Evolutionary conservation across 2,797 vertebrate genomes (phyloP).

Genomic region (Peromyscus eremicus): DNA sequence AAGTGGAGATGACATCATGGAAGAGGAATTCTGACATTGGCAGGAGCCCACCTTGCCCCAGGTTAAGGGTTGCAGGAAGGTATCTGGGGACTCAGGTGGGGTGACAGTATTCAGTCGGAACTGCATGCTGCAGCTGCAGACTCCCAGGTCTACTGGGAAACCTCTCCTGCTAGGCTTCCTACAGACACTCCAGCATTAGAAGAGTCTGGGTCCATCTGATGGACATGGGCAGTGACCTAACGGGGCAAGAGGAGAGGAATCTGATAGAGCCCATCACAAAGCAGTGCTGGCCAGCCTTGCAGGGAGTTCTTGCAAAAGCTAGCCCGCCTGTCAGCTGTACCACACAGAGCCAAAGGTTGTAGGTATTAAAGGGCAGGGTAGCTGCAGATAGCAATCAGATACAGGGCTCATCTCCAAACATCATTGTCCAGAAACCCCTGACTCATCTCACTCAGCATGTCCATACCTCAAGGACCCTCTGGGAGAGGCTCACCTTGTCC

Average conservation of each 20-base stretch:
- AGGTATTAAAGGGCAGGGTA: background rate
- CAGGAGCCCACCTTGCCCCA: background rate
- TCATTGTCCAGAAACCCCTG: background rate
- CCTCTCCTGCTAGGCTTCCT: fast-evolving
- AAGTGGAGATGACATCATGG: too few species aligned
- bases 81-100: background rate
- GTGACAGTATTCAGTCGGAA: too few species aligned
- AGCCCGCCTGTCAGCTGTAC: too few species aligned
- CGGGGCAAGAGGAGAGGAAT: fast-evolving
- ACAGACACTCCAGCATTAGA: fast-evolving
- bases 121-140: fast-evolving
- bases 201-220: background rate
- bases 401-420: fast-evolving
- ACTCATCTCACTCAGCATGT: background rate
- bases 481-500: background rate
- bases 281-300: fast-evolving
- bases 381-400: background rate
- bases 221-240: too few species aligned
- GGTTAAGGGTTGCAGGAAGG: too few species aligned
- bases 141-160: fast-evolving
- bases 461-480: background rate
- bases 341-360: background rate
- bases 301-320: too few species aligned
- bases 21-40: background rate
- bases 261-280: too few species aligned